Conservation (phyloP, 2,113 vertebrate genomes). For the Urocynchramus pylzowi region DNA sequence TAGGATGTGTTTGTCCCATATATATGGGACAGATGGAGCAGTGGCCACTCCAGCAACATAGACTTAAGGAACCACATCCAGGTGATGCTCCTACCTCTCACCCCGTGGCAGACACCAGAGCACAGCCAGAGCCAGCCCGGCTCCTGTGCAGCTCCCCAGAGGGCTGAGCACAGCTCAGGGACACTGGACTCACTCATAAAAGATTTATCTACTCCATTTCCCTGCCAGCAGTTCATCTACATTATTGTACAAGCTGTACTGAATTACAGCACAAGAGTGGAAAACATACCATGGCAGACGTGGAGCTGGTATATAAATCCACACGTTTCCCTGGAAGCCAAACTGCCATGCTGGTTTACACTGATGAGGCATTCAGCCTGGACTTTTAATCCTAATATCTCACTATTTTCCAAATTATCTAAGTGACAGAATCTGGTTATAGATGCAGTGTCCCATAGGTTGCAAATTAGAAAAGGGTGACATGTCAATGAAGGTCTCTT, state of each 20-base stretch:
- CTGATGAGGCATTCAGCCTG: neutral
- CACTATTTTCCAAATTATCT: neutral
- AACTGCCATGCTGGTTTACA: neutral
- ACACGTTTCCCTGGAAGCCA: neutral
- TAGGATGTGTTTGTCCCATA: too few relatives aligned
- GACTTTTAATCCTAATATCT: neutral
- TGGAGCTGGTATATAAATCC: neutral
- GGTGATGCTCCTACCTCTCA: neutral
- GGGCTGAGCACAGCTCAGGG: neutral
- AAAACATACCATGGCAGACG: neutral
- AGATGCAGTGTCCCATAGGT: neutral
- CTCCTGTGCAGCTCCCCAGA: neutral
- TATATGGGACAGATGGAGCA: neutral
- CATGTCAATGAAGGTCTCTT: neutral
- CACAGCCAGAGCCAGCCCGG: neutral
- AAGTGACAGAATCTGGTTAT: neutral
- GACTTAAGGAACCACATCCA: neutral
- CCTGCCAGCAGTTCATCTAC: slow-evolving; percentile 9
- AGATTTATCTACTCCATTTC: slow-evolving; percentile 19
- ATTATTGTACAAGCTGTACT: neutral
- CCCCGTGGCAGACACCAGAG: neutral
- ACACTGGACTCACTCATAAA: neutral
- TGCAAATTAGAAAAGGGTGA: neutral
- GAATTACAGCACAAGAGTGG: neutral
- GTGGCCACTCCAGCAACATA: accelerated